phyloP scores from a whole-genome alignment of 2,797 vertebrate genomes.

The Pelodytes ibericus region DNA sequence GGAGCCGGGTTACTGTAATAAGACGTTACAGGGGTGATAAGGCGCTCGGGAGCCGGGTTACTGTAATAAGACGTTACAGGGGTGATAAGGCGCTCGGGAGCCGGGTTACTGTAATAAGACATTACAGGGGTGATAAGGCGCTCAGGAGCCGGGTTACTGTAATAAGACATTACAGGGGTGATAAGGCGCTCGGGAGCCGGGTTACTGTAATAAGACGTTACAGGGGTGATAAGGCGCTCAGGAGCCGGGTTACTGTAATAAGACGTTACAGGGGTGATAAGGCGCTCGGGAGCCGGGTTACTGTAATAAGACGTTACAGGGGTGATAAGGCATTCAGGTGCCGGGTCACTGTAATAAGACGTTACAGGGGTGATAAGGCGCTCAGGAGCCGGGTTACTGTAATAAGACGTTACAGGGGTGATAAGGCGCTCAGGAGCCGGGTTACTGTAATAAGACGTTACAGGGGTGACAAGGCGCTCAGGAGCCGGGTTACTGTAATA shows the following conservation, averaged over 20 bases:
- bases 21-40: neutral
- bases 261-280: neutral
- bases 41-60: neutral
- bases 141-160: neutral
- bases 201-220: neutral
- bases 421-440: slow-evolving; percentile 1
- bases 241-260: neutral
- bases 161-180: neutral
- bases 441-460: slow-evolving; percentile 1
- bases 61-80: neutral
- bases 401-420: neutral
- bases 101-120: neutral
- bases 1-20: neutral
- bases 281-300: neutral
- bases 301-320: neutral
- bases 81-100: neutral
- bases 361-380: neutral
- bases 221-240: neutral
- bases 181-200: neutral
- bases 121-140: neutral
- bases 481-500: neutral
- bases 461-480: neutral
- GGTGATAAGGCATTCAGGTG: neutral
- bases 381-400: neutral
- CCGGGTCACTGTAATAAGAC: neutral